Evolutionary conservation across 2,797 vertebrate genomes (phyloP).

Genomic region (Xenops minutus): DNA sequence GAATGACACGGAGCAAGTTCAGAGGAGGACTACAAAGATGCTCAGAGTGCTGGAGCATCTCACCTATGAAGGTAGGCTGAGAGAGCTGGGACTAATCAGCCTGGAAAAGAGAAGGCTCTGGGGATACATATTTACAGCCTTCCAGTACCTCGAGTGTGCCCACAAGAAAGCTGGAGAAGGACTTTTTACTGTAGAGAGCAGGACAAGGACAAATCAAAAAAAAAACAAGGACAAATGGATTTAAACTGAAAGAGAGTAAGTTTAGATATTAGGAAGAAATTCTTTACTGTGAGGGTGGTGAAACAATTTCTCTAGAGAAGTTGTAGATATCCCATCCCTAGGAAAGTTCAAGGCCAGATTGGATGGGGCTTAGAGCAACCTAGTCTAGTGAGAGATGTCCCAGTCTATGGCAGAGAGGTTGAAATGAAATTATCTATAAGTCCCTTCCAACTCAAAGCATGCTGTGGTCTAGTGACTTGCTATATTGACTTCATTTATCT

Average conservation of each 20-base stretch:
- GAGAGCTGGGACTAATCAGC: neutral
- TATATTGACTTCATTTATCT: neutral
- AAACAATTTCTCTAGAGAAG: neutral
- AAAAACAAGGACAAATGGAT: neutral
- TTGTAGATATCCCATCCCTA: too few species aligned
- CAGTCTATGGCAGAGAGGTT: neutral
- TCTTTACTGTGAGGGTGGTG: neutral
- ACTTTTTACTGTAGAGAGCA: neutral
- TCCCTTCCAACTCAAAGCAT: neutral
- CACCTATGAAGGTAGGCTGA: too few species aligned
- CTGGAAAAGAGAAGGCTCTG: too few species aligned
- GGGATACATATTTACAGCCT: too few species aligned
- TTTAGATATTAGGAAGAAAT: neutral
- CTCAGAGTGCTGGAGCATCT: neutral
- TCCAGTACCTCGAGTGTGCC: neutral
- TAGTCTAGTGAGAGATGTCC: neutral
- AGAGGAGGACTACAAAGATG: neutral
- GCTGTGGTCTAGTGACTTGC: neutral
- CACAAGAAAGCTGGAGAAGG: neutral
- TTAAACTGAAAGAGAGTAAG: neutral
- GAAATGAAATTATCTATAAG: neutral
- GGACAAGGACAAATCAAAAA: too few species aligned
- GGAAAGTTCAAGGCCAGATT: neutral
- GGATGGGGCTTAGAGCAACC: neutral
- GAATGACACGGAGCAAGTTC: neutral